Percentiles rank a stretch among this genome's conserved stretches.
phyloP scores from a whole-genome alignment of 2,888 invertebrate species.

The Volucella inflata region DNA sequence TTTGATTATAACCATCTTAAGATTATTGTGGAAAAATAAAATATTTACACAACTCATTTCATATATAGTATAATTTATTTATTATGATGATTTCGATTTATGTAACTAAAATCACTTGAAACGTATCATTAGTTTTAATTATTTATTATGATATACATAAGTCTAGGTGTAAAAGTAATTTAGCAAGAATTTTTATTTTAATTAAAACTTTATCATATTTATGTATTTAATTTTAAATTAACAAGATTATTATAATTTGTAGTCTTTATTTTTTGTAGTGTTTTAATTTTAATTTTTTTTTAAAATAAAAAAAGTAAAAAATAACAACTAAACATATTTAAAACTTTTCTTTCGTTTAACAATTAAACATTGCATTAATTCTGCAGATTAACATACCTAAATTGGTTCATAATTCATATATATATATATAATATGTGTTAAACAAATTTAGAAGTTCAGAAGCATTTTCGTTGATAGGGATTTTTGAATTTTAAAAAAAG shows the following conservation, averaged over 20 bases:
- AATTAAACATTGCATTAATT: constrained; percentile 58
- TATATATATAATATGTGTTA: constrained; percentile 20
- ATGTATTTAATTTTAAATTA: constrained; percentile 32
- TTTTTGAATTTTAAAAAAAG: not conserved
- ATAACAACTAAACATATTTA: constrained; percentile 68
- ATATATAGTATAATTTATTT: constrained; percentile 17
- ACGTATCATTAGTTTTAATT: constrained; percentile 39
- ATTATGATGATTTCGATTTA: constrained; percentile 52
- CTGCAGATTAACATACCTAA: constrained; percentile 35
- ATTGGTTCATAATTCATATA: constrained; percentile 40
- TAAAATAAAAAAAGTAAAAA: constrained; percentile 66
- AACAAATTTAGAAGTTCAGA: constrained; percentile 30
- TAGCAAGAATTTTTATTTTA: constrained; percentile 38
- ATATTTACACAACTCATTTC: constrained; percentile 56
- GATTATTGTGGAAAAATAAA: constrained; percentile 52
- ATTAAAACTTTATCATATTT: not conserved
- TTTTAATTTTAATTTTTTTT: constrained; percentile 38
- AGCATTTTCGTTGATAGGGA: constrained; percentile 15
- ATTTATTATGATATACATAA: constrained; percentile 36
- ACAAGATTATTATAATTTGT: constrained; percentile 50
- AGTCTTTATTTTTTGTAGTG: constrained; percentile 48
- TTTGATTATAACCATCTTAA: constrained; percentile 31
- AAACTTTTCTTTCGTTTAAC: constrained; percentile 39
- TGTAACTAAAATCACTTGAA: constrained; percentile 46
- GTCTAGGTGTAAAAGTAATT: constrained; percentile 64